phyloP scores from a whole-genome alignment of 2,888 invertebrate genomes.

The Hemistola chrysoprasaria region DNA sequence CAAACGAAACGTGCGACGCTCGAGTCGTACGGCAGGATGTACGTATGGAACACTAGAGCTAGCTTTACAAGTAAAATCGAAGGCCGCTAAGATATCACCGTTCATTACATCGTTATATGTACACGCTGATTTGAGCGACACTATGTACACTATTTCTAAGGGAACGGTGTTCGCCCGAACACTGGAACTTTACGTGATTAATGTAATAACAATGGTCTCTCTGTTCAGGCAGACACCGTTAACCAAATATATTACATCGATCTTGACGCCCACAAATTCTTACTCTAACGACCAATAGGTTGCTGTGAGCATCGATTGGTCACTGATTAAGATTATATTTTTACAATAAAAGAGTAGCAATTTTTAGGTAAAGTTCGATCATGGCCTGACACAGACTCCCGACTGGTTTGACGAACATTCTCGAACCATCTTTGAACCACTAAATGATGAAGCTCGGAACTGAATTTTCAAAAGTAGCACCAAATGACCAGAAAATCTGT shows the following conservation, averaged over 20 bases:
- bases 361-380: constrained; percentile 3
- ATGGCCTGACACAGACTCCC: constrained; percentile 6
- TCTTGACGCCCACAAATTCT: constrained; percentile 8
- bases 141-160: constrained; percentile 51
- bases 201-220: too few relatives aligned
- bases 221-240: constrained; percentile 1
- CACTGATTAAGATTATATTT: background rate
- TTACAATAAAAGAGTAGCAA: constrained; percentile 3
- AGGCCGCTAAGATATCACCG: constrained; percentile 82
- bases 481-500: constrained; percentile 31
- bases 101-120: constrained; percentile 75
- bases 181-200: background rate
- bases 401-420: constrained; percentile 25
- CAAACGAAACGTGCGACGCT: constrained; percentile 60
- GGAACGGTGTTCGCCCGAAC: too few relatives aligned
- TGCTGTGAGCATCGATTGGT: background rate
- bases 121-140: constrained; percentile 54
- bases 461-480: constrained; percentile 29
- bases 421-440: constrained; percentile 16
- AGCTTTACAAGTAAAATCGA: constrained; percentile 80
- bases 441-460: constrained; percentile 28
- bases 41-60: constrained; percentile 66
- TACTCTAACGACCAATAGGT: constrained; percentile 2
- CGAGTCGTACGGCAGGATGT: constrained; percentile 47
- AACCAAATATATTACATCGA: background rate